Evolutionary conservation across 2,888 invertebrate species (phyloP), one percentile per base, ranked within the genome.

Genomic region (Drosophila koepferae): DNA sequence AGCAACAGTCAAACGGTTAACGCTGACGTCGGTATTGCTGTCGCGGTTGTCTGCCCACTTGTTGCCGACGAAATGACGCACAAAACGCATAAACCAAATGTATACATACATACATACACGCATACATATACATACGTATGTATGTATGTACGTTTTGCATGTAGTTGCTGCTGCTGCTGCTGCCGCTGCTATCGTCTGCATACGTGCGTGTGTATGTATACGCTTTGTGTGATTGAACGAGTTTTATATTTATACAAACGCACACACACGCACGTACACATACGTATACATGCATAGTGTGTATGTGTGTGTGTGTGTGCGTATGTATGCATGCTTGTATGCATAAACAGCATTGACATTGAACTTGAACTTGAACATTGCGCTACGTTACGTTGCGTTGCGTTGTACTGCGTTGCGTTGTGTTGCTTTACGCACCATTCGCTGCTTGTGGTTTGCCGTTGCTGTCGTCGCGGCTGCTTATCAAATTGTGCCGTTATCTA

Each of bases 311-410:
- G 14, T 31, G 4, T 18, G n/a, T 12, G 14, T 36, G 7, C 20
- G 9, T 43, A 7, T 43, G 34, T 34, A 10, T 34, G 18, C 44
- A 20, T 62, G 46, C 44, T 23, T 34, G 62, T 58, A 10, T 65
- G 64, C 51, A 51, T 51, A 51, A 34, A 49, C 51, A 72, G 62
- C 73, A 79, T 72, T 85, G 85, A 89, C 85, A 85, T 85, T 85
- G 85, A 85, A 89, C 89, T 85, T 89, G 85, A 85, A 85, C 89
- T 85, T 89, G 83, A 74, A 58, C 56, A 67, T 79, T 77, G 63
- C 68, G 67, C 67, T 48, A 4, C 48, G 48, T 48, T 53, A 74
- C 67, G 49, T 44, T 44, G 3, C 44, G 44, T 20, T 44, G 10
- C n/a, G n/a, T 74, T 74, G 54, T 64, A 34, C 31, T 51, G 5